A percentile compares a stretch with the other conserved stretches of the same genome.
These are phyloP conservation scores for Meghimatium bilineatum DNA, from an alignment of 2,888 invertebrate species.

Conservation along the genomic window DNA sequence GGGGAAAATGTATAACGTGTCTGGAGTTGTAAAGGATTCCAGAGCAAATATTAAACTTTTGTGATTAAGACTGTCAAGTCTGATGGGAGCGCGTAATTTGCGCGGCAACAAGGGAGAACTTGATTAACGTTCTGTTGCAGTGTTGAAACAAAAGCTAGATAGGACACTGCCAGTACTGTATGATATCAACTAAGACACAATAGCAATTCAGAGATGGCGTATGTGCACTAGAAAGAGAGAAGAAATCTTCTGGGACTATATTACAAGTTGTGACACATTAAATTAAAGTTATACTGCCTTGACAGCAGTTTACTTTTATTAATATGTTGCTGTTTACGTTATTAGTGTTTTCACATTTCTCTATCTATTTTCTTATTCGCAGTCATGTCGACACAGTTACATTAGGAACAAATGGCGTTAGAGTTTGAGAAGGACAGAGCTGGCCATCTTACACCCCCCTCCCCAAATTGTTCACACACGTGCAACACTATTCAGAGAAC, in stretches of 20 bases:
- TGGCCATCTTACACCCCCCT: too few species aligned
- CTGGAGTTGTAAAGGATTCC: conserved; percentile 21
- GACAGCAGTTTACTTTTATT: not conserved
- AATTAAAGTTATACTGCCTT: not conserved
- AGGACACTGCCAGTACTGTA: not conserved
- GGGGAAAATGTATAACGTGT: not conserved
- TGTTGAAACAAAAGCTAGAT: not conserved
- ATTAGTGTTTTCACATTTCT: too few species aligned
- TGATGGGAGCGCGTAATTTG: conserved; percentile 1
- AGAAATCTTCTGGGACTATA: not conserved
- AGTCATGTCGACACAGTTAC: too few species aligned
- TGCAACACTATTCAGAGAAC: too few species aligned
- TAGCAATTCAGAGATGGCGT: not conserved
- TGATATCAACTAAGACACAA: not conserved
- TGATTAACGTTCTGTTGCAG: not conserved
- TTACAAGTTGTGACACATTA: conserved; percentile 7
- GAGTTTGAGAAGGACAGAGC: too few species aligned
- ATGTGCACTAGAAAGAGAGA: not conserved
- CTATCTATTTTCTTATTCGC: too few species aligned
- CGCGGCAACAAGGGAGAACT: conserved; percentile 11
- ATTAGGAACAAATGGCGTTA: too few species aligned
- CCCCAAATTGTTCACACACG: too few species aligned
- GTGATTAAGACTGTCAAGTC: conserved; percentile 47
- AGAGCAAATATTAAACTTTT: conserved; percentile 48
- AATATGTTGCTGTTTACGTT: too few species aligned